A percentile compares a stretch with the other conserved stretches of the same genome.
phyloP scores from a whole-genome alignment of 2,113 vertebrate species.

The Morone chrysops region DNA sequence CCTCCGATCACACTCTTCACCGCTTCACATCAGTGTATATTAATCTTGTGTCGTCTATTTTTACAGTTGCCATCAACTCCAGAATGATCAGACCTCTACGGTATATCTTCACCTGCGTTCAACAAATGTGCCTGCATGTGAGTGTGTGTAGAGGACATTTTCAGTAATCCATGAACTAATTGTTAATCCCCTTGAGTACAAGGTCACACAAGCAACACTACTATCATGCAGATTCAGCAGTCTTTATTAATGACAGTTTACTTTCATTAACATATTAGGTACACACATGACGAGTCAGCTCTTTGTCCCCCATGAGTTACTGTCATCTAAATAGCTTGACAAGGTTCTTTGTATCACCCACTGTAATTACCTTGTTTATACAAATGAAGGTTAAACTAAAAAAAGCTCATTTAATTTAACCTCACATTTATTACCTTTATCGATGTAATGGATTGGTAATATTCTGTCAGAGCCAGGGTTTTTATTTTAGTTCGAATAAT shows the following conservation, averaged over 20 bases:
- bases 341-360: neutral
- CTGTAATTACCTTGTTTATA: conserved; percentile 1
- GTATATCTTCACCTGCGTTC: neutral
- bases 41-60: conserved; percentile 22
- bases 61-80: neutral
- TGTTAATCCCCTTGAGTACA: conserved; percentile 11
- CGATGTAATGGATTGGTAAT: too few relatives aligned
- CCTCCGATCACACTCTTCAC: neutral
- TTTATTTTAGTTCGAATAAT: too few relatives aligned
- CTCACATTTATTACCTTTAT: neutral
- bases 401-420: neutral
- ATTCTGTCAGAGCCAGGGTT: neutral
- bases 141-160: neutral
- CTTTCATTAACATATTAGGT: conserved; percentile 21
- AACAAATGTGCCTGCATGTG: neutral
- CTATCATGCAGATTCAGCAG: conserved; percentile 16
- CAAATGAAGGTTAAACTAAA: neutral
- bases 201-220: neutral
- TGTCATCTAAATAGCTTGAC: neutral
- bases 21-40: neutral
- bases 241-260: neutral
- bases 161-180: neutral
- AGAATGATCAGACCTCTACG: neutral
- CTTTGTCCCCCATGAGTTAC: neutral
- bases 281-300: neutral